Percentiles rank a stretch among this genome's conserved stretches.
Evolutionary conservation across 2,888 invertebrate species (phyloP).

Genomic region (Drosophila meridionalis): DNA sequence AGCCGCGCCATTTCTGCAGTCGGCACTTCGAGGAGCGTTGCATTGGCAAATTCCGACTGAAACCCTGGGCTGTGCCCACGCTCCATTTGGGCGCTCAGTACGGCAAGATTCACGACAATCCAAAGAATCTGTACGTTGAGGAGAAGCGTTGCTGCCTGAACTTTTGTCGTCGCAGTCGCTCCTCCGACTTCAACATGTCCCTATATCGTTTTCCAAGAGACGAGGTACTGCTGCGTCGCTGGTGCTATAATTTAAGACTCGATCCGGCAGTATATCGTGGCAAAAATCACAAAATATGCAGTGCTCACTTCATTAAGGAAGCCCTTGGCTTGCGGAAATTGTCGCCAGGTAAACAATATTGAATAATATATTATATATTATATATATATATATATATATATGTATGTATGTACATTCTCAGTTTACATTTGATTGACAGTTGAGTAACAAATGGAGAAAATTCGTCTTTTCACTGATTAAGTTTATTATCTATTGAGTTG

Average conservation of each 20-base stretch:
- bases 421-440: too few species aligned
- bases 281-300: slow-evolving; percentile 83
- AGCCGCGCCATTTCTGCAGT: slow-evolving; percentile 81
- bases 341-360: slow-evolving; percentile 67
- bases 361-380: too few species aligned
- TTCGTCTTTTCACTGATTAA: not conserved
- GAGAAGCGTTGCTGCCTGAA: slow-evolving; percentile 82
- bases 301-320: slow-evolving; percentile 82
- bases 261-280: slow-evolving; percentile 81
- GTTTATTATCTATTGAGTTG: not conserved
- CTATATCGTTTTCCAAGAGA: slow-evolving; percentile 81
- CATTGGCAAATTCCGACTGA: slow-evolving; percentile 81
- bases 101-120: slow-evolving; percentile 82
- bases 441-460: not conserved
- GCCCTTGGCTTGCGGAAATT: slow-evolving; percentile 79
- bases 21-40: slow-evolving; percentile 82
- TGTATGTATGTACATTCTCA: too few species aligned
- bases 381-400: too few species aligned
- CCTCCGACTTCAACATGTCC: slow-evolving; percentile 81
- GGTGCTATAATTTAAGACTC: slow-evolving; percentile 82
- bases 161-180: slow-evolving; percentile 81
- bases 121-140: slow-evolving; percentile 78
- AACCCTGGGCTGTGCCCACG: slow-evolving; percentile 82
- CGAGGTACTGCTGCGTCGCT: slow-evolving; percentile 76
- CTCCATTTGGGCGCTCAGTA: slow-evolving; percentile 80